These are phyloP conservation scores for Hydriomena furcata DNA, from an alignment of 2,888 invertebrate genomes.

Conservation along the genomic window DNA sequence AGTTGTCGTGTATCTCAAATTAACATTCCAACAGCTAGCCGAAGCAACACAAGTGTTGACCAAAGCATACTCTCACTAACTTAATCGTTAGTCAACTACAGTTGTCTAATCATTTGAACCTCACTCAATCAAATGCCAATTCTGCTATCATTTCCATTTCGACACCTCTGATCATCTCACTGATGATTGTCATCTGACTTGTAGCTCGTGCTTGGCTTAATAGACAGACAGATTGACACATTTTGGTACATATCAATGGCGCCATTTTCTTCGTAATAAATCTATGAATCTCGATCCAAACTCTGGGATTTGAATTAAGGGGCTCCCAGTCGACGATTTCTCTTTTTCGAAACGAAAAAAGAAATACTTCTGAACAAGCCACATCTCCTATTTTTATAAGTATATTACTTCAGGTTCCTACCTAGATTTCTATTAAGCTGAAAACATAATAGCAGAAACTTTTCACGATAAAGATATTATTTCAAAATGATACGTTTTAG, in stretches of 20 bases:
- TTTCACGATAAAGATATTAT: too few relatives aligned
- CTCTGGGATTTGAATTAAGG: constrained; percentile 11
- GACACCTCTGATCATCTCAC: constrained; percentile 36
- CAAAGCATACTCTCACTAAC: constrained; percentile 20
- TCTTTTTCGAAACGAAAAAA: too few relatives aligned
- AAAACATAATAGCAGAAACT: too few relatives aligned
- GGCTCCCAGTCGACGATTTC: too few relatives aligned
- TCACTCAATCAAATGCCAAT: constrained; percentile 34
- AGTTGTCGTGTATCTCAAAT: neutral
- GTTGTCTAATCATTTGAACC: constrained; percentile 35
- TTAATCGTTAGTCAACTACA: constrained; percentile 27
- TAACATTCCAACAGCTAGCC: neutral
- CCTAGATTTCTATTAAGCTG: too few relatives aligned
- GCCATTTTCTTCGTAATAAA: constrained; percentile 14
- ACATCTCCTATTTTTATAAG: too few relatives aligned
- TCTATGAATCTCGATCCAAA: constrained; percentile 2
- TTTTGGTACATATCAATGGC: constrained; percentile 14
- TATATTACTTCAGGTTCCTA: too few relatives aligned
- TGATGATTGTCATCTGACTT: constrained; percentile 31
- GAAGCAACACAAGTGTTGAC: constrained; percentile 12
- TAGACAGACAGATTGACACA: constrained; percentile 20
- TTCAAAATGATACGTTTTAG: too few relatives aligned
- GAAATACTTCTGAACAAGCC: too few relatives aligned
- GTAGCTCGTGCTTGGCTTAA: constrained; percentile 31
- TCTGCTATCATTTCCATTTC: constrained; percentile 37